Evolutionary conservation across 2,797 vertebrate genomes (phyloP).

Genomic region (Odontamblyopus rebecca): DNA sequence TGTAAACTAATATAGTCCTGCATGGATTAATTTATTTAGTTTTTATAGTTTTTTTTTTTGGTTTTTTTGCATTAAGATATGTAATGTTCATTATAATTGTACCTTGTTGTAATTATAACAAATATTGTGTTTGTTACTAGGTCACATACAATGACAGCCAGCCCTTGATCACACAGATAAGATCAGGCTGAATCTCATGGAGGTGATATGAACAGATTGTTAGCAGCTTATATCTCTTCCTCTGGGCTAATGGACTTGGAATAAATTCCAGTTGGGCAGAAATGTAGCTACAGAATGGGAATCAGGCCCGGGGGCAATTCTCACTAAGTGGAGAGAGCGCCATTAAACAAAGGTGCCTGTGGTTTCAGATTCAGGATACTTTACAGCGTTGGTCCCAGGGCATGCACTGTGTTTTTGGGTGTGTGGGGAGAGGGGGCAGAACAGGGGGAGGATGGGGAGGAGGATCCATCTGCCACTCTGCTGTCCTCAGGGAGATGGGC

Average conservation of each 20-base stretch:
- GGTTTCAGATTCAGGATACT: conserved; percentile 79
- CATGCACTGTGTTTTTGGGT: conserved; percentile 78
- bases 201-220: conserved; percentile 62
- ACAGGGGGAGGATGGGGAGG: conserved; percentile 67
- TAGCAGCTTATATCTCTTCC: conserved; percentile 60
- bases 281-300: conserved; percentile 73
- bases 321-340: conserved; percentile 76
- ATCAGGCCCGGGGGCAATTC: conserved; percentile 71
- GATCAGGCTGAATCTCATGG: conserved; percentile 48
- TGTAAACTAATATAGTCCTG: background rate
- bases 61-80: background rate
- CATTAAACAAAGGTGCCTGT: conserved; percentile 77
- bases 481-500: conserved; percentile 77
- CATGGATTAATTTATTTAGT: background rate
- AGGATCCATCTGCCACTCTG: conserved; percentile 82
- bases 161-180: conserved; percentile 44
- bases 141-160: conserved; percentile 30
- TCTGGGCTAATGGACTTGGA: conserved; percentile 72
- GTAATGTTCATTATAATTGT: background rate
- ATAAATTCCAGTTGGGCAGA: conserved; percentile 71
- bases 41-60: background rate
- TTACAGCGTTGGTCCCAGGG: conserved; percentile 78
- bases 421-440: conserved; percentile 61
- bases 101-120: background rate
- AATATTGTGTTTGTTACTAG: conserved; percentile 8